phyloP scores from a whole-genome alignment of 35 echinoderm and acorn worm species.

The Patiria miniata region DNA sequence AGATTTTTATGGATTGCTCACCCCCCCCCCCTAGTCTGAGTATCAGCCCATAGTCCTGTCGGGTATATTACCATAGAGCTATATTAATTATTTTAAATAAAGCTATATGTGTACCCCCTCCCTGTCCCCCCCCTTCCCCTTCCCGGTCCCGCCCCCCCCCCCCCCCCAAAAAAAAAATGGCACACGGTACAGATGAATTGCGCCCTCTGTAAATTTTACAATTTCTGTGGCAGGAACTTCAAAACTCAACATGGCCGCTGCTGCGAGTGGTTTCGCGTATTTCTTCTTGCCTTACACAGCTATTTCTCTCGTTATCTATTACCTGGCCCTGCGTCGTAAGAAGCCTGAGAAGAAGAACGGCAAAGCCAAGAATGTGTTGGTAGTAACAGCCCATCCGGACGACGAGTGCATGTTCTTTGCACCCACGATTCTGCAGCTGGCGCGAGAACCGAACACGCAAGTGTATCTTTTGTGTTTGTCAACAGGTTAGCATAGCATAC shows the following conservation, averaged over 20 bases:
- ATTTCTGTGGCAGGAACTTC: background rate
- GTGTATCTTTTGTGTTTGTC: slow-evolving; percentile 68
- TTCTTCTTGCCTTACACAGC: slow-evolving; percentile 34
- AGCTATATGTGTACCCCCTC: too few relatives aligned
- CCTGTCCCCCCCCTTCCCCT: too few relatives aligned
- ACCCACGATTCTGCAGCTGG: slow-evolving; percentile 58
- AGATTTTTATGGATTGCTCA: too few relatives aligned
- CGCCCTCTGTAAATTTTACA: background rate
- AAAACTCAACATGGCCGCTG: slow-evolving; percentile 12
- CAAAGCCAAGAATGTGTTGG: slow-evolving; percentile 47
- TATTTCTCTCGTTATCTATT: slow-evolving; percentile 23
- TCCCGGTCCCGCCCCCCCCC: too few relatives aligned
- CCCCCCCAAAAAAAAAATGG: background rate
- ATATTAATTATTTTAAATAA: too few relatives aligned
- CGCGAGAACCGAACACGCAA: background rate
- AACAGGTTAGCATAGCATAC: slow-evolving; percentile 28
- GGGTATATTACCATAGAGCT: too few relatives aligned
- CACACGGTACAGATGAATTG: background rate
- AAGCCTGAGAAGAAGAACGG: background rate
- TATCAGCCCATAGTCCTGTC: too few relatives aligned
- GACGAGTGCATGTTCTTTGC: slow-evolving; percentile 93
- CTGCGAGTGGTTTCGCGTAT: background rate
- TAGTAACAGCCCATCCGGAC: slow-evolving; percentile 89
- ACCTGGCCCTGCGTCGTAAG: background rate
- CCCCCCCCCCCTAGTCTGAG: too few relatives aligned